Base-by-base conservation (phyloP, 2,888 invertebrate species). In the Diogma glabrata region DNA sequence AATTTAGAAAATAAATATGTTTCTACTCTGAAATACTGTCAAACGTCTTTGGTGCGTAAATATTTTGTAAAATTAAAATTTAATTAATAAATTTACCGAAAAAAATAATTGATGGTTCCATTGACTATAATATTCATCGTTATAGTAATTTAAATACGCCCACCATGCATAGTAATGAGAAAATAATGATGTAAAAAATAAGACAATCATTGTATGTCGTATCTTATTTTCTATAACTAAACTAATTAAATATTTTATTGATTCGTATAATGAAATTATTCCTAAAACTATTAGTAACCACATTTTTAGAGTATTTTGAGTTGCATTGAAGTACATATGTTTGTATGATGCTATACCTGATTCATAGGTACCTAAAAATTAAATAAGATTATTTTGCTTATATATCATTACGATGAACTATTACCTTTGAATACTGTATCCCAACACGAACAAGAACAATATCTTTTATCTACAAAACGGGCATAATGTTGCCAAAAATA, bases 361-460 rank as follows among this genome's bases (percentile, higher is more conserved):
- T 64, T 82, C 82, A 60, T 82, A 82, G 10, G 79, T 77, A 12
- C 81, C 78, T 77, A 59, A 38, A 61, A 65, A 50, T 33, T 54
- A 46, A 52, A 19, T 3, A 30, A 19, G n/a, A 19, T n/a, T n/a
- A n/a, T n/a, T n/a, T n/a, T n/a, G n/a, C n/a, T n/a, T n/a, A n/a
- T n/a, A n/a, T n/a, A n/a, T n/a, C n/a, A n/a, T n/a, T n/a, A n/a
- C 33, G 14, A 36, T 12, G 14, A 7, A 30, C n/a, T 5, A 38
- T 59, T 65, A 79, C 80, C 84, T 75, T 84, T 83, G 61, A 84
- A 84, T 7, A 84, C 78, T 0, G 84, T 84, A 61, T 85, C 85
- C 81, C 84, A 85, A 63, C 84, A 85, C 10, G 81, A 79, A 65
- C 84, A 84, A 14, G 78, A 76, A 61, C 84, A 84, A 57, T 75